phyloP scores from a whole-genome alignment of 1,140 invertebrate species.

The Littorina saxatilis region DNA sequence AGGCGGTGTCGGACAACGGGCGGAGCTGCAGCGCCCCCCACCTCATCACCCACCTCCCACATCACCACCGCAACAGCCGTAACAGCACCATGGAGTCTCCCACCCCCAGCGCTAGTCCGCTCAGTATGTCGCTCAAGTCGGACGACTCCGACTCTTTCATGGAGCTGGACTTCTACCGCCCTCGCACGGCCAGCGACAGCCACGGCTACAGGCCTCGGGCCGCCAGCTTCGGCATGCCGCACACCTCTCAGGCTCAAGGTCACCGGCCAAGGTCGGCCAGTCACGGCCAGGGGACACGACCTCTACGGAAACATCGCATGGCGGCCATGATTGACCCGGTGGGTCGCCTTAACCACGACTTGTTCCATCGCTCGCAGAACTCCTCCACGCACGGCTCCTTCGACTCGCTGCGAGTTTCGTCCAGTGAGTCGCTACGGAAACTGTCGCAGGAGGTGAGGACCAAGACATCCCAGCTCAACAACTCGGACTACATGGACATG shows the following conservation, averaged over 20 bases:
- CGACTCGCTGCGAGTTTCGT: slow-evolving; percentile 59
- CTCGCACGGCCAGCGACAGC: slow-evolving; percentile 72
- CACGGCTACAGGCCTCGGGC: slow-evolving; percentile 65
- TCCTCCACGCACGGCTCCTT: slow-evolving; percentile 62
- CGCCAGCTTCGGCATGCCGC: slow-evolving; percentile 66
- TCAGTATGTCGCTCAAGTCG: slow-evolving; percentile 62
- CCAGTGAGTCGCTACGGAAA: slow-evolving; percentile 63
- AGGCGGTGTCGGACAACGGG: slow-evolving; percentile 57
- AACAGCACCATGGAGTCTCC: slow-evolving; percentile 39
- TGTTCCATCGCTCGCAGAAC: slow-evolving; percentile 55
- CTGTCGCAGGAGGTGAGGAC: slow-evolving; percentile 48
- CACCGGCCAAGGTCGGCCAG: slow-evolving; percentile 71
- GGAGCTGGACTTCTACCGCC: slow-evolving; percentile 68
- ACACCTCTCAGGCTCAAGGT: slow-evolving; percentile 51
- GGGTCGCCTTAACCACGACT: slow-evolving; percentile 60
- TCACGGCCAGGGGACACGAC: slow-evolving; percentile 65
- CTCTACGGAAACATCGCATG: slow-evolving; percentile 41
- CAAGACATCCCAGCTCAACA: slow-evolving; percentile 48
- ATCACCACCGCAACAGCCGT: slow-evolving; percentile 28
- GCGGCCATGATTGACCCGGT: slow-evolving; percentile 48
- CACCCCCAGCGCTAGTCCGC: slow-evolving; percentile 50
- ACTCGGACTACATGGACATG: slow-evolving; percentile 64
- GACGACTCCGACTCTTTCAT: slow-evolving; percentile 71
- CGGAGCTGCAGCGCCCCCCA: slow-evolving; percentile 70
- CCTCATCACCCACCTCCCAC: slow-evolving; percentile 54